Conservation (phyloP, 2,113 vertebrate species). For the Albula goreensis region DNA sequence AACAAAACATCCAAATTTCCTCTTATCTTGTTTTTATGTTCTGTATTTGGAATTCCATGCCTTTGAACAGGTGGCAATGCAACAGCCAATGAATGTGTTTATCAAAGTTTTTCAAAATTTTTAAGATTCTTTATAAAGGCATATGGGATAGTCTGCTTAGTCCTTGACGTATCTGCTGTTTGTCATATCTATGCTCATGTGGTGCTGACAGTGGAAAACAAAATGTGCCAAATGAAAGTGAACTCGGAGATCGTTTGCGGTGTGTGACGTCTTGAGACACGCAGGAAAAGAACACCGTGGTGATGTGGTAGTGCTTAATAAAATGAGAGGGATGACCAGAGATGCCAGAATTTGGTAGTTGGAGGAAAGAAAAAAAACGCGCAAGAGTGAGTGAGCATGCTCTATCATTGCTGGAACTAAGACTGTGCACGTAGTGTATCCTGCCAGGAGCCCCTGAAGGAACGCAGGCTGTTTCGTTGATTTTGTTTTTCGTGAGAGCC, state of each 20-base stretch:
- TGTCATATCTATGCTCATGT: not conserved
- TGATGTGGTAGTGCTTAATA: not conserved
- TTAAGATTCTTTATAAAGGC: not conserved
- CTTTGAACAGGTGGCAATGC: not conserved
- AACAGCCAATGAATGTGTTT: not conserved
- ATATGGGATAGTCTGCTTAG: not conserved
- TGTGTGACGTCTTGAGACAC: not conserved
- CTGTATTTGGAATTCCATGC: not conserved
- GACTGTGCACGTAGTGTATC: no score
- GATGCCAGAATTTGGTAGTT: no score
- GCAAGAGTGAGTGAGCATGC: not conserved
- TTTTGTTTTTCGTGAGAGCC: not conserved
- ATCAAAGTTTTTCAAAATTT: not conserved
- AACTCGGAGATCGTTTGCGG: not conserved
- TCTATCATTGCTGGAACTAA: no score
- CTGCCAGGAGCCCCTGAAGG: not conserved
- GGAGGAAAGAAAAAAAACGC: no score
- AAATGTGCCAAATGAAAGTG: not conserved
- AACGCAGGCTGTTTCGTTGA: not conserved
- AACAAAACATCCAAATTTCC: not conserved
- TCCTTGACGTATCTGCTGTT: not conserved
- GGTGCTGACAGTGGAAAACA: not conserved
- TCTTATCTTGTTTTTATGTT: not conserved
- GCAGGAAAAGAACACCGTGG: not conserved
- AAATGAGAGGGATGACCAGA: not conserved